Evolutionary conservation across 1,140 invertebrate species (phyloP), one percentile per base, ranked within the genome.

Genomic region (Lerema accius): DNA sequence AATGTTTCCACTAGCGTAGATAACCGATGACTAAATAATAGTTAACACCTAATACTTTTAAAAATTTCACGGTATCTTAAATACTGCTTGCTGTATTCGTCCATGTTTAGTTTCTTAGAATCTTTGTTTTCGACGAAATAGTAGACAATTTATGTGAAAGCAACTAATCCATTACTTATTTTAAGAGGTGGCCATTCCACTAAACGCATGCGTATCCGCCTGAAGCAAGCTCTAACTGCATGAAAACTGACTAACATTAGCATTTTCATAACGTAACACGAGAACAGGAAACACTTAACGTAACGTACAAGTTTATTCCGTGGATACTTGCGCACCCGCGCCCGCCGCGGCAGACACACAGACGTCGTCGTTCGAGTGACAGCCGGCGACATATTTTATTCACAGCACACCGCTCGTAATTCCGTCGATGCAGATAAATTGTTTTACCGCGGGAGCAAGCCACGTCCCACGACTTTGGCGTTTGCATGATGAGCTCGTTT

Each of bases 381-480:
- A 85, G 85, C 59, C 85, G 76, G 77, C 83, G 87, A 90, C 87
- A 90, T 90, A 89, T 90, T 85, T 90, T 90, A 90, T 90, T 90
- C 87, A 90, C 65, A 60, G 70, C 80, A 77, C 85, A 75, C 63
- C 77, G 85, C 82, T 75, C 86, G 84, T 84, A 87, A 87, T 83
- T 71, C 87, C 83, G 86, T 87, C 87, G 86, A 89, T 84, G 86
- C 85, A 90, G 85, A 90, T 90, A 89, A 90, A 90, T 90, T 90
- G 84, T 90, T 90, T 89, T 87, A 89, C 78, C 86, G 84, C 85
- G 85, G 78, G 71, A 68, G 70, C 71, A 64, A 68, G 78, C 82
- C 84, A 83, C 87, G 84, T 84, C 81, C 80, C 76, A 77, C 72
- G 78, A 78, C 81, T 84, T 81, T 81, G 85, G 81, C 84, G 85